These are phyloP conservation scores for Brachyhypopomus gauderio DNA, from an alignment of 2,113 vertebrate species.

Conservation along the genomic window DNA sequence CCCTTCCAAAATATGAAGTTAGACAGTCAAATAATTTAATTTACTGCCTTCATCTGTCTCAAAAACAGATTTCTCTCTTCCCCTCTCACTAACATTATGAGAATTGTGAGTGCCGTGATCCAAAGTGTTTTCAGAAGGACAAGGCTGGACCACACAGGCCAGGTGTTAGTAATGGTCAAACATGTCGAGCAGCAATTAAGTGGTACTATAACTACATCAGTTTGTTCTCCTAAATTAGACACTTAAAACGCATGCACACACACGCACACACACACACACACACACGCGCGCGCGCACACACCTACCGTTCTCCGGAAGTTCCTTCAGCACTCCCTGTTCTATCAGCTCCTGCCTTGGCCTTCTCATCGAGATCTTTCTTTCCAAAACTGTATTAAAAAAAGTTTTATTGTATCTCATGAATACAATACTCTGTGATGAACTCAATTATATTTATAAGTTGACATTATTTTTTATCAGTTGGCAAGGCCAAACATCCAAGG, in stretches of 20 bases:
- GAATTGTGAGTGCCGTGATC: neutral
- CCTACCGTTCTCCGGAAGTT: slow-evolving; percentile 90
- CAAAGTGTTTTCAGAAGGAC: neutral
- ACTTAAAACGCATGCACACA: neutral
- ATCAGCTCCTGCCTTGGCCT: slow-evolving; percentile 95
- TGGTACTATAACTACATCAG: neutral
- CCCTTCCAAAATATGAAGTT: slow-evolving; percentile 55
- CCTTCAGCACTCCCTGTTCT: slow-evolving; percentile 93
- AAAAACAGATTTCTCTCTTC: slow-evolving; percentile 54
- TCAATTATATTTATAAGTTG: neutral
- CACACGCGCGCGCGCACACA: slow-evolving; percentile 17
- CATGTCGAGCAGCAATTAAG: neutral
- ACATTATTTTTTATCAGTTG: too few relatives aligned
- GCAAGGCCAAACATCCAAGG: too few relatives aligned
- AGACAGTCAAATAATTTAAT: slow-evolving; percentile 49
- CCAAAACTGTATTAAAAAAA: slow-evolving; percentile 83
- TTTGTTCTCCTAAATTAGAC: neutral
- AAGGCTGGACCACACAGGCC: neutral
- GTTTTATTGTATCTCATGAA: slow-evolving; percentile 8
- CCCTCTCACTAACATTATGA: neutral
- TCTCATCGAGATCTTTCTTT: slow-evolving; percentile 97
- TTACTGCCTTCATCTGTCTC: slow-evolving; percentile 43
- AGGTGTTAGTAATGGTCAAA: too few relatives aligned
- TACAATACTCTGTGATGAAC: slow-evolving; percentile 34
- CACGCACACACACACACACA: slow-evolving; percentile 7